Conservation (phyloP, 2,797 vertebrate genomes). For the Myotis pilosus region DNA sequence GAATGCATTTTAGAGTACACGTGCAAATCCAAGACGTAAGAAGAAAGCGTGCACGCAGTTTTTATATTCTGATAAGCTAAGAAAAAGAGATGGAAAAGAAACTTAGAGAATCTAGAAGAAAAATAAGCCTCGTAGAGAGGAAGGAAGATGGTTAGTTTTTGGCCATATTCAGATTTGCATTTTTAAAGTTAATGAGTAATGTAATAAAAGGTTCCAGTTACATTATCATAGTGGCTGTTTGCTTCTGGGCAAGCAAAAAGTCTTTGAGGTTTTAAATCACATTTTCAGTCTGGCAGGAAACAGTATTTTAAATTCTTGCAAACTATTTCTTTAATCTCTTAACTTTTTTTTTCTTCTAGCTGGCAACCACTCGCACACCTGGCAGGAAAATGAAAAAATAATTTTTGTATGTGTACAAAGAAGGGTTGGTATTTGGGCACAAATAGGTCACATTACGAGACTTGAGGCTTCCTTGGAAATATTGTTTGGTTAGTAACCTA, state of each 20-base stretch:
- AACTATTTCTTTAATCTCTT: slow-evolving; percentile 47
- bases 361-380: neutral
- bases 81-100: slow-evolving; percentile 15
- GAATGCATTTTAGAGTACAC: neutral
- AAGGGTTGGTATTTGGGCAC: neutral
- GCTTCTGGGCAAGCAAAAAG: slow-evolving; percentile 59
- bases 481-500: neutral
- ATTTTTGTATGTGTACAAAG: neutral
- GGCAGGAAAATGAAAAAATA: neutral
- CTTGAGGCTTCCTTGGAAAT: slow-evolving; percentile 12
- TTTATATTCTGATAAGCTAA: slow-evolving; percentile 16
- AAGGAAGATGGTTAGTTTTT: slow-evolving; percentile 46
- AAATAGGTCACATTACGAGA: neutral
- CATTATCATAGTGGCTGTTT: slow-evolving; percentile 55
- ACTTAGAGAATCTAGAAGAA: slow-evolving; percentile 24
- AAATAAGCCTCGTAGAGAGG: slow-evolving; percentile 28
- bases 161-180: slow-evolving; percentile 57
- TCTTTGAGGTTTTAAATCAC: slow-evolving; percentile 64
- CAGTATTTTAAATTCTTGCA: slow-evolving; percentile 36
- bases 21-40: neutral
- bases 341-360: slow-evolving; percentile 47
- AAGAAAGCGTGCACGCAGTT: neutral
- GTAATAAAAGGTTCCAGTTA: slow-evolving; percentile 60
- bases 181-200: slow-evolving; percentile 69
- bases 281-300: slow-evolving; percentile 37